phyloP scores from a whole-genome alignment of 1,140 invertebrate genomes.

The Glossosoma conforme region DNA sequence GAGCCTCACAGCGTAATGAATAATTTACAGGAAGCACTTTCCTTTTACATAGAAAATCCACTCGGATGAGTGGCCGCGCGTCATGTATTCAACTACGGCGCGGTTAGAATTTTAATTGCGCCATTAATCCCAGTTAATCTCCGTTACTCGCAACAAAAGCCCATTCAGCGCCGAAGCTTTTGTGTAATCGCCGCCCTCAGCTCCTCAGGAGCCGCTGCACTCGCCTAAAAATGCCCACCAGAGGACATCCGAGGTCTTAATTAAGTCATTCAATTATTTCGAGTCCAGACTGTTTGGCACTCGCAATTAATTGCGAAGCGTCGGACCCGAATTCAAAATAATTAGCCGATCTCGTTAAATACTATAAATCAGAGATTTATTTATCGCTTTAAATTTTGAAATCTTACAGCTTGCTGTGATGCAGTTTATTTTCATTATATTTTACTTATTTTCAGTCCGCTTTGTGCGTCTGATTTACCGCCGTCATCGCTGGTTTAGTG shows the following conservation, averaged over 20 bases:
- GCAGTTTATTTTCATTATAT: too few species aligned
- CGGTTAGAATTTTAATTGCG: slow-evolving; percentile 21
- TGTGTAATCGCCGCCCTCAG: slow-evolving; percentile 3
- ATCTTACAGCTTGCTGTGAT: too few species aligned
- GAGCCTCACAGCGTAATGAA: neutral
- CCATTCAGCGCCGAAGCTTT: neutral
- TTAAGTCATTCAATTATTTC: neutral
- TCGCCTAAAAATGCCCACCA: slow-evolving; percentile 1
- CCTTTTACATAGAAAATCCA: slow-evolving; percentile 1
- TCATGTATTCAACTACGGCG: slow-evolving; percentile 4
- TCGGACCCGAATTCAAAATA: neutral
- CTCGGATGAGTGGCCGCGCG: neutral
- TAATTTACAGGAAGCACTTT: slow-evolving; percentile 4
- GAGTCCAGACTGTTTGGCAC: neutral
- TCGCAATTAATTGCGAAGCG: neutral
- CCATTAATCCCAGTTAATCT: slow-evolving; percentile 20
- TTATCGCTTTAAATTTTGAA: too few species aligned
- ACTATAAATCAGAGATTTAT: too few species aligned
- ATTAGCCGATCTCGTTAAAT: neutral
- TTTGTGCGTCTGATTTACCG: too few species aligned
- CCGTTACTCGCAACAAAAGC: slow-evolving; percentile 13
- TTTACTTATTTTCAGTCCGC: too few species aligned
- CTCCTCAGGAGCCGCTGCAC: neutral
- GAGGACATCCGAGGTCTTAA: neutral
- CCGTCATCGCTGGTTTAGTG: too few species aligned